These are phyloP conservation scores for Polydrusus tereticollis DNA, from an alignment of 2,888 invertebrate genomes.

Conservation along the genomic window DNA sequence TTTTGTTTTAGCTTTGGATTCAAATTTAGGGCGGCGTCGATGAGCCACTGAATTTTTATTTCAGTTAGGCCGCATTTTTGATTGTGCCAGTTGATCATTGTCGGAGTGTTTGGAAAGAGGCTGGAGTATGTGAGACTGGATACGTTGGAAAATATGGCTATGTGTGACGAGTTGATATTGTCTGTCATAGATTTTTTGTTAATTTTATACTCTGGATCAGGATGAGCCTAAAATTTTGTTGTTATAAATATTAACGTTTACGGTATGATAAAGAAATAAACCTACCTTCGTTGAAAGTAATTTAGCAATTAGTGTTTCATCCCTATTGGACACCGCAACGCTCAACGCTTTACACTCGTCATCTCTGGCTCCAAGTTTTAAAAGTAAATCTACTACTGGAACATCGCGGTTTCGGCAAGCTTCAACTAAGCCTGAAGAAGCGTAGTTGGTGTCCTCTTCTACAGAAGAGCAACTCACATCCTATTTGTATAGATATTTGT, in stretches of 20 bases:
- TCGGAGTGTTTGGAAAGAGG: slow-evolving; percentile 85
- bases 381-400: slow-evolving; percentile 80
- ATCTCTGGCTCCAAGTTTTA: slow-evolving; percentile 88
- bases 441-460: slow-evolving; percentile 67
- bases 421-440: slow-evolving; percentile 75
- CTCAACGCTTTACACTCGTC: slow-evolving; percentile 86
- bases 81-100: slow-evolving; percentile 94
- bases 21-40: slow-evolving; percentile 85
- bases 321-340: slow-evolving; percentile 80
- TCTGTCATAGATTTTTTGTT: slow-evolving; percentile 88
- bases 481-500: slow-evolving; percentile 30
- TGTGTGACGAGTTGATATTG: slow-evolving; percentile 70
- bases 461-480: slow-evolving; percentile 65
- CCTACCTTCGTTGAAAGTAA: slow-evolving; percentile 84
- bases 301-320: slow-evolving; percentile 82
- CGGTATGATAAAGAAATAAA: neutral
- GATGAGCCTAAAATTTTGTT: slow-evolving; percentile 74
- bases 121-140: slow-evolving; percentile 81
- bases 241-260: neutral
- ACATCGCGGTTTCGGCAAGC: slow-evolving; percentile 78
- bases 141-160: slow-evolving; percentile 69
- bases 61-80: slow-evolving; percentile 79
- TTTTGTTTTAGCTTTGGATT: slow-evolving; percentile 85
- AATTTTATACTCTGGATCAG: slow-evolving; percentile 93
- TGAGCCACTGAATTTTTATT: slow-evolving; percentile 85